Evolutionary conservation across 2,113 vertebrate species (phyloP), one percentile per base, ranked within the genome.

Genomic region (Mesembrinibis cayennensis): DNA sequence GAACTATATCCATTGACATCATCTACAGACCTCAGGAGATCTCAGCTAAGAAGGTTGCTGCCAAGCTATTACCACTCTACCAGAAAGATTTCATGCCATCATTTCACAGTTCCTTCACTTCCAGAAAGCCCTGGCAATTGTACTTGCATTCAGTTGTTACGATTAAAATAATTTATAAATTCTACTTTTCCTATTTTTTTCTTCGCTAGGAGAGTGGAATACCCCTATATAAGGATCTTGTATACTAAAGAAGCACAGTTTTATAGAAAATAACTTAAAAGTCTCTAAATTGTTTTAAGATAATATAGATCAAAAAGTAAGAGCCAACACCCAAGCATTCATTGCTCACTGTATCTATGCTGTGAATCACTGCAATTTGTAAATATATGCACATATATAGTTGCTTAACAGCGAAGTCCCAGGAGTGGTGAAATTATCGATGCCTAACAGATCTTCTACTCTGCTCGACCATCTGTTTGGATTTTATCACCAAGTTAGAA

Each of bases 401-500:
- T 56, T 96, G 70, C 93, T 59, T 66, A 87, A 82, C 36, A 90
- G 85, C 61, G 40, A 14, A 93, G 73, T 74, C 73, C 66, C n/a
- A 69, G 50, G 62, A 40, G 50, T 82, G 67, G 36, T 93, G 61
- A 71, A 67, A 55, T 81, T 40, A 32, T 80, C 89, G 29, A 36
- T n/a, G 15, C 44, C 34, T 25, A 87, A 61, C n/a, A 73, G 45
- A 27, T 61, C 66, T 50, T 58, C 58, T 71, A 1, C 74, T 63
- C 76, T 65, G 11, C 34, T 71, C 56, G 77, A 63, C 80, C 45
- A 65, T 58, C 91, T 89, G 73, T 53, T 96, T 83, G 79, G 50
- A 85, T 91, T 95, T 96, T 91, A 95, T 94, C 87, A 66, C 55
- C 27, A n/a, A 67, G 49, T 52, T 76, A 38, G 52, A 50, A 93